phyloP scores from a whole-genome alignment of 1,140 invertebrate genomes.

The Macrotrachela quadricornifera region DNA sequence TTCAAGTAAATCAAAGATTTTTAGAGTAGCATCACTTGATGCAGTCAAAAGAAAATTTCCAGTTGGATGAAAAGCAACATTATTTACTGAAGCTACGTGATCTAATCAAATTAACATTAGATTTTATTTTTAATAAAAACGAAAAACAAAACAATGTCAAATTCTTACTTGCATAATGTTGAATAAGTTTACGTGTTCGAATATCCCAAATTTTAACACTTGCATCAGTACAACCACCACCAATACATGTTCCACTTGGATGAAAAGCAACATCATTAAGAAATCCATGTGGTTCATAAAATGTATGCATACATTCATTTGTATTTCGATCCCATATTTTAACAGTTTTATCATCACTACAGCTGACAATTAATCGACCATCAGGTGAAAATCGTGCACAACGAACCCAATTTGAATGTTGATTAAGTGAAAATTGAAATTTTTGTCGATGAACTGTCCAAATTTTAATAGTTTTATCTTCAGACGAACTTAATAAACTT shows the following conservation, averaged over 20 bases:
- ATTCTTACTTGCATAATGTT: constrained; percentile 43
- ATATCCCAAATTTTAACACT: constrained; percentile 64
- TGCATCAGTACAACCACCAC: constrained; percentile 46
- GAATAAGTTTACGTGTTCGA: constrained; percentile 48
- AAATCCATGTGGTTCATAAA: constrained; percentile 40
- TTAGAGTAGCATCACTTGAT: constrained; percentile 33
- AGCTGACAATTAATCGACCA: constrained; percentile 52
- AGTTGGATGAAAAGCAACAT: constrained; percentile 35
- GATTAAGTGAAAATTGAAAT: constrained; percentile 52
- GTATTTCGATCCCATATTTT: constrained; percentile 46
- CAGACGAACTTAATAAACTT: constrained; percentile 52
- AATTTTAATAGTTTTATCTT: constrained; percentile 61
- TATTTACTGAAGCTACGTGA: constrained; percentile 41
- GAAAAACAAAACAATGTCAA: too few species aligned
- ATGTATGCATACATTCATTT: constrained; percentile 49
- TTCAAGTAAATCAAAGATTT: constrained; percentile 57
- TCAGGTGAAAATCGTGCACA: constrained; percentile 52
- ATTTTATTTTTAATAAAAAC: too few species aligned
- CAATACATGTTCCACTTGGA: constrained; percentile 52
- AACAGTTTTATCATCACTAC: constrained; percentile 62
- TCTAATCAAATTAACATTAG: constrained; percentile 12
- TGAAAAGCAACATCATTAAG: constrained; percentile 48
- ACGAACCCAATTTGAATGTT: constrained; percentile 67
- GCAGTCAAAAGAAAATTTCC: constrained; percentile 33
- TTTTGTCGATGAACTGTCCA: constrained; percentile 40